Percentiles rank a stretch among this genome's conserved stretches.
Evolutionary conservation across 2,888 invertebrate genomes (phyloP).

Genomic region (Phortica magna): DNA sequence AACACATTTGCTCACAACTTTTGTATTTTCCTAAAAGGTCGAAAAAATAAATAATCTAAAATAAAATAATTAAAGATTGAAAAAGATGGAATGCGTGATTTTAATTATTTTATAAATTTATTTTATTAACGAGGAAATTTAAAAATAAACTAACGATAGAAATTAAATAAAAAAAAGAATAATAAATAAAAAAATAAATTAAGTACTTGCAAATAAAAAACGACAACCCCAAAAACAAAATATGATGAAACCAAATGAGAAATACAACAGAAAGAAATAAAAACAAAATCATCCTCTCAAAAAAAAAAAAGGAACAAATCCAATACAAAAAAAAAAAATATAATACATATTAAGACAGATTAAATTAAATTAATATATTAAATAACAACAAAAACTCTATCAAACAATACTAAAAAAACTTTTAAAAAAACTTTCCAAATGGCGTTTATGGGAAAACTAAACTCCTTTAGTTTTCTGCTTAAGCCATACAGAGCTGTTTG

Average conservation of each 20-base stretch:
- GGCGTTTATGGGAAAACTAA: too few relatives aligned
- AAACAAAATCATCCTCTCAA: constrained; percentile 6
- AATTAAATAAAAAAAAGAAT: constrained; percentile 16
- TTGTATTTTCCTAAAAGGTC: constrained; percentile 66
- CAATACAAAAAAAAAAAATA: constrained; percentile 38
- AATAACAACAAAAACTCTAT: neutral
- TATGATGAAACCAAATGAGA: too few relatives aligned
- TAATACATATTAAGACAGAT: too few relatives aligned
- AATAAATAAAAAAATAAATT: constrained; percentile 17
- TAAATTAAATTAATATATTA: neutral
- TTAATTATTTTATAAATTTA: too few relatives aligned
- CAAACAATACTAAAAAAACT: too few relatives aligned
- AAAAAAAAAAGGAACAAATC: constrained; percentile 38
- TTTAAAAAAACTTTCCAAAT: too few relatives aligned
- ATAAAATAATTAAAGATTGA: neutral
- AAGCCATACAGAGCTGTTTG: too few relatives aligned
- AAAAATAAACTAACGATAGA: too few relatives aligned
- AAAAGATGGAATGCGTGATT: too few relatives aligned
- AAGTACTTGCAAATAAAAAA: neutral
- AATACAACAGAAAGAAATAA: constrained; percentile 11
- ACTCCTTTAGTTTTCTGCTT: too few relatives aligned
- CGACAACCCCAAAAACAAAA: neutral
- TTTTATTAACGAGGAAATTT: too few relatives aligned
- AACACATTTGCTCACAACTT: constrained; percentile 42
- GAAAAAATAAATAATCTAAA: neutral